phyloP scores from a whole-genome alignment of 2,797 vertebrate genomes.

The Alexandromys oeconomus region DNA sequence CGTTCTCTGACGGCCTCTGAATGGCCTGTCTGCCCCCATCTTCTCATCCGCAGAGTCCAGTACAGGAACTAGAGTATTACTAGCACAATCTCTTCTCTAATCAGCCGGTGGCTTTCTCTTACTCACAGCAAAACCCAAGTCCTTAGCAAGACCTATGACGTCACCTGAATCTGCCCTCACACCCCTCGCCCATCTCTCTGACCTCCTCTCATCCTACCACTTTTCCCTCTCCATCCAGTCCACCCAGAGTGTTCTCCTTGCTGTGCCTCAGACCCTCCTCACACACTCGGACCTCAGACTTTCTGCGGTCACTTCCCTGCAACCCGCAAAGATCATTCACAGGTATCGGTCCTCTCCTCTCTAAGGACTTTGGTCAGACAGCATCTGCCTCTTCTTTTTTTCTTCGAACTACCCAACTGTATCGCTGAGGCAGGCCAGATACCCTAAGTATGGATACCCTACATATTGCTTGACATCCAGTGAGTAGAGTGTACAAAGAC shows the following conservation, averaged over 20 bases:
- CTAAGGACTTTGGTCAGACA: not conserved
- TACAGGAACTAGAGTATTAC: not conserved
- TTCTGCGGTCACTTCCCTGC: not conserved
- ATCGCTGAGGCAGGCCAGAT: not conserved
- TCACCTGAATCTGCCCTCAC: not conserved
- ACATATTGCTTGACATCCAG: not conserved
- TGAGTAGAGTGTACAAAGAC: not conserved
- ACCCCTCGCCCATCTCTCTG: not conserved
- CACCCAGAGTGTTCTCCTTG: not conserved
- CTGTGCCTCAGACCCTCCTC: not conserved
- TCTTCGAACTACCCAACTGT: not conserved
- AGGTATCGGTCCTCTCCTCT: not conserved
- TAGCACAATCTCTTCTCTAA: not conserved
- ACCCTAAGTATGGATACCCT: not conserved
- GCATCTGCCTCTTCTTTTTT: not conserved
- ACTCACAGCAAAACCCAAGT: constrained; percentile 18
- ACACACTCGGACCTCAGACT: not conserved
- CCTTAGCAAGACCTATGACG: not conserved
- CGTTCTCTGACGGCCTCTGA: not conserved
- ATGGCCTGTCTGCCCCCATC: not conserved
- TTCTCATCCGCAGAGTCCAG: not conserved
- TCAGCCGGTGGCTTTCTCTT: not conserved
- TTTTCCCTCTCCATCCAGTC: not conserved
- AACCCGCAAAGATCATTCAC: not conserved
- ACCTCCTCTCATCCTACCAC: not conserved